Base-by-base conservation (phyloP, 2,113 vertebrate genomes). In the Cyprinodon variegatus region DNA sequence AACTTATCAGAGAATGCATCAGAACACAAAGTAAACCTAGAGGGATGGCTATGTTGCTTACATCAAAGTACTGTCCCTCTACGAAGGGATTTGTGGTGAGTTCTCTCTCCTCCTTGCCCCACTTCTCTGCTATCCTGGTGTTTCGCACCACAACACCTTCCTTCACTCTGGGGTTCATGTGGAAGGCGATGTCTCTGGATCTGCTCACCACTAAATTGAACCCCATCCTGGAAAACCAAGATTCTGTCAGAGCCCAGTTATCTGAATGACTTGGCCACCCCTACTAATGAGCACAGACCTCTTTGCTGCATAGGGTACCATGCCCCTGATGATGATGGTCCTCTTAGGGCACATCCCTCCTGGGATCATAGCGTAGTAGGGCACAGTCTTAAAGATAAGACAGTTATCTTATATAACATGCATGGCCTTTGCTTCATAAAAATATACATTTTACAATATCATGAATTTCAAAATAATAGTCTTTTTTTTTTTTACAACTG, bases 51-150 rank as follows among this genome's bases (percentile, higher is more conserved):
- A 41, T 8, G 2, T 0, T 0, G 85, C 95, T 94, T 63, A 96
- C 96, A 6, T 97, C 96, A 68, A 97, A 97, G 92, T 92, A 96
- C 78, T 95, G 94, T 22, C 95, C 95, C 7, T 90, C 90, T 20
- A 45, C 22, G 70, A 97, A 97, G 0, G 95, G 96, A 88, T 92
- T 96, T 63, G 79, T 3, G 60, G 61, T 0, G 2, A 93, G 0
- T 4, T 92, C 88, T 14, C 75, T 78, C 40, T 97, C 95, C 83
- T 96, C 95, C 0, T 65, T 0, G 0, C 95, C 96, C 96, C 96
- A 97, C 0, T 0, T 43, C 0, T 93, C 93, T 0, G 84, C 89
- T 0, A 94, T 62, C 12, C 5, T 40, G 86, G 91, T 94, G 94
- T 96, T 96, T 4, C 95, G 91, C 45, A 96, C 85, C 83, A 96